Evolutionary conservation across 2,797 vertebrate species (phyloP), one percentile per base, ranked within the genome.

Genomic region (Sebastes minor): DNA sequence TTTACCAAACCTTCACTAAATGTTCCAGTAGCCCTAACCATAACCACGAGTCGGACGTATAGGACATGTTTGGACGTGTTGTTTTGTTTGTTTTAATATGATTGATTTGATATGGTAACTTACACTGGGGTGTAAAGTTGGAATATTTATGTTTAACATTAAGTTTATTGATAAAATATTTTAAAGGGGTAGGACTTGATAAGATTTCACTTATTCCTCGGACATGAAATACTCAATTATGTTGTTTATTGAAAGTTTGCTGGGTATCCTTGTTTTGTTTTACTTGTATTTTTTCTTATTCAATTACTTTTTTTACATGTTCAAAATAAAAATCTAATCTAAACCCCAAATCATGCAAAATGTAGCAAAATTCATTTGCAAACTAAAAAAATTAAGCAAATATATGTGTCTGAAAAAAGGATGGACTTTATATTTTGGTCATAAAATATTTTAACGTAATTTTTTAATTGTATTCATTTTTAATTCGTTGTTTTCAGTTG

Each of bases 321-420:
- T n/a, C 28, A n/a, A 32, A 30, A 61, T 61, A n/a, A 61, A 32
- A n/a, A 6, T 32, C 0, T 0, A 46, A 46, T 46, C 14, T 46
- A 46, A 46, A 46, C 42, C 42, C 42, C 46, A n/a, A n/a, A 20
- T 52, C 46, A 52, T 20, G 18, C 16, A 52, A 52, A 52, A 16
- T 12, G 14, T 46, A 0, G 46, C 46, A 52, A 20, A 52, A 52
- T 52, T 0, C n/a, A 52, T 0, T 55, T 55, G n/a, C 0, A 11
- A 55, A 55, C n/a, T 1, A 11, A 14, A 25, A 25, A 6, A 55
- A 55, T 0, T 11, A n/a, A 18, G 42, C 18, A 55, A 55, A 55
- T n/a, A 23, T 5, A 13, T 23, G 11, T 23, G 10, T 53, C 10
- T 53, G 10, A 10, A 55, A 23, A 56, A 56, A 49, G 46, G 13